phyloP scores from a whole-genome alignment of 2,113 vertebrate species.

The Aramus guarauna region DNA sequence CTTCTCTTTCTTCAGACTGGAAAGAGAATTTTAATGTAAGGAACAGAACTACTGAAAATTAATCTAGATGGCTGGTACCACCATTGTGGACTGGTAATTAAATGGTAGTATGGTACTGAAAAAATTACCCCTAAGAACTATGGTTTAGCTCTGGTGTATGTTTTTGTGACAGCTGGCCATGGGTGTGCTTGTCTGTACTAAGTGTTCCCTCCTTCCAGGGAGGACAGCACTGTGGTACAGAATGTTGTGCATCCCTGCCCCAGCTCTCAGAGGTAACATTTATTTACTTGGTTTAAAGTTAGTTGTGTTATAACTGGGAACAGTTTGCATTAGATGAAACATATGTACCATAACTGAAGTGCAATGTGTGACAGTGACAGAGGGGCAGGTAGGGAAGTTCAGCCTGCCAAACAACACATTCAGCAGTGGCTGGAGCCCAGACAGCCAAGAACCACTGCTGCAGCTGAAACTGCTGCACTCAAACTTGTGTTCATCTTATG shows the following conservation, averaged over 20 bases:
- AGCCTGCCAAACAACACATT: fast-evolving
- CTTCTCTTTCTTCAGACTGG: fast-evolving
- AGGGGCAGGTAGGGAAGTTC: not conserved
- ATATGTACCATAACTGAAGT: fast-evolving
- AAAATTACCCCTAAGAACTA: not conserved
- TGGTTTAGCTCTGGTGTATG: fast-evolving
- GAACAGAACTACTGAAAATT: not conserved
- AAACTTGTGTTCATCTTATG: fast-evolving
- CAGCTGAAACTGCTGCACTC: not conserved
- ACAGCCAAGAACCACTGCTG: fast-evolving
- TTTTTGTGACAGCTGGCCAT: not conserved
- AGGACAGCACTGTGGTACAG: not conserved
- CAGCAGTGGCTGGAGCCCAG: not conserved
- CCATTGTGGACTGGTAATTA: no score
- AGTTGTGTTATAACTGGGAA: not conserved
- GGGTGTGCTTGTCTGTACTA: not conserved
- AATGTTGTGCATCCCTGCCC: fast-evolving
- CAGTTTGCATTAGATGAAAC: not conserved
- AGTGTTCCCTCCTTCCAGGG: not conserved
- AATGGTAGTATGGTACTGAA: not conserved
- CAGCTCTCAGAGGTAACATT: not conserved
- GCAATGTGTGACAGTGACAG: fast-evolving
- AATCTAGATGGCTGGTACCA: not conserved
- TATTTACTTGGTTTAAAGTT: not conserved
- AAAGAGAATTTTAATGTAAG: not conserved